A percentile compares a stretch with the other conserved stretches of the same genome.
phyloP scores from a whole-genome alignment of 37 sponge, comb jelly and placozoan species.

The Spongilla lacustris region DNA sequence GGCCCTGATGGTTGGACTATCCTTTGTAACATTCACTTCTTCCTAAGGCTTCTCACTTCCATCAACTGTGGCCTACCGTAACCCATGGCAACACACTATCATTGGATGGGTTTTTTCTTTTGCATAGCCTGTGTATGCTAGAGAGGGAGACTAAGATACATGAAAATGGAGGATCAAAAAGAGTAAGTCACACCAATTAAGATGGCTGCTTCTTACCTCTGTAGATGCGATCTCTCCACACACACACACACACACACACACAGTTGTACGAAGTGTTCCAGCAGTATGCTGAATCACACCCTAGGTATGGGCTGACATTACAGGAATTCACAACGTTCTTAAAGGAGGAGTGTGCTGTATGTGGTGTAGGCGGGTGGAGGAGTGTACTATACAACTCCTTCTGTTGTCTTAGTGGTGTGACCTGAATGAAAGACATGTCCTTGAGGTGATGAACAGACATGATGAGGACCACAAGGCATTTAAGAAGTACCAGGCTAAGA shows the following conservation, averaged over 20 bases:
- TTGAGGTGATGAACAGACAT: conserved; percentile 41
- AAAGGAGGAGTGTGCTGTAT: conserved; percentile 44
- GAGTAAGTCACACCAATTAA: not conserved
- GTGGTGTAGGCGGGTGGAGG: not conserved
- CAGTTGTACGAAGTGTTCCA: conserved; percentile 57
- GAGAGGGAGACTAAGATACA: not conserved
- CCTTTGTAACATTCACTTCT: too few relatives aligned
- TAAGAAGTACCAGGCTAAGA: conserved; percentile 59
- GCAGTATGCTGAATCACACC: conserved; percentile 47
- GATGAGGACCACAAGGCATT: conserved; percentile 63
- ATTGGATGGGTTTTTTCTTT: conserved; percentile 74
- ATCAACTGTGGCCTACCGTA: conserved; percentile 46
- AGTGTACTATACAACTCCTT: not conserved
- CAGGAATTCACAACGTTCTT: conserved; percentile 68
- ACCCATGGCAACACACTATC: conserved; percentile 39
- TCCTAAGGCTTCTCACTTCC: conserved; percentile 41
- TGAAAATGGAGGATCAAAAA: not conserved
- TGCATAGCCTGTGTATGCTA: conserved; percentile 48
- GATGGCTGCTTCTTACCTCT: too few relatives aligned
- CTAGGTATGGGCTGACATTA: conserved; percentile 57
- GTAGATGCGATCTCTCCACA: too few relatives aligned
- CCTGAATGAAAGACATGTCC: not conserved
- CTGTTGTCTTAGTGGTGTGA: conserved; percentile 53
- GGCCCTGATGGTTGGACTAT: not conserved
- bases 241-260: too few relatives aligned